phyloP scores from a whole-genome alignment of 2,888 invertebrate species.

The Mongoloraphidia duomilia region DNA sequence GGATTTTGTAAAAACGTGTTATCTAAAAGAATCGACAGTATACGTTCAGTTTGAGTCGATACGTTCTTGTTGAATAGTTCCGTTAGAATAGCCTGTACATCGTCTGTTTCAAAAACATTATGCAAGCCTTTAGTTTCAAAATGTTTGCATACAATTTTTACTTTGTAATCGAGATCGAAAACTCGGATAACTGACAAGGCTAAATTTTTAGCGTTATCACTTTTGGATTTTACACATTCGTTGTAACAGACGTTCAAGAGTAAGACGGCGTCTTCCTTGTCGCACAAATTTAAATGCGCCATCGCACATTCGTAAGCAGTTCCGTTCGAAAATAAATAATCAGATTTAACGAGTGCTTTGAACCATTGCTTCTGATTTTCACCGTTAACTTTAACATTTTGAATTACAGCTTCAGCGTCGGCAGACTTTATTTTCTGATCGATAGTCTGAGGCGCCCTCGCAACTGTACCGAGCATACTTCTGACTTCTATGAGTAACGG shows the following conservation, averaged over 20 bases:
- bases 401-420: not conserved
- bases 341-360: not conserved
- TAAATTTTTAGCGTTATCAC: not conserved
- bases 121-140: not conserved
- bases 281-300: not conserved
- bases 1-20: constrained; percentile 1
- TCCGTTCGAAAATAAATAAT: not conserved
- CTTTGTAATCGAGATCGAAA: not conserved
- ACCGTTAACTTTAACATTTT: not conserved
- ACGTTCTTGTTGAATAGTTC: constrained; percentile 2
- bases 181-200: not conserved
- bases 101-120: not conserved
- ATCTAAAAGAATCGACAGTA: not conserved
- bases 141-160: not conserved
- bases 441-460: not conserved
- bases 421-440: not conserved
- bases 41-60: not conserved
- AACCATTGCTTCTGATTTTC: constrained; percentile 3
- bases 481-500: not conserved
- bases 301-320: not conserved
- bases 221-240: not conserved
- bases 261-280: not conserved
- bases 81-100: not conserved
- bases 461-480: not conserved
- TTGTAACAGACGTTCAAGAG: not conserved